Percentiles rank a stretch among this genome's conserved stretches.
Evolutionary conservation across 2,113 vertebrate species (phyloP).

Genomic region (Mesocricetus auratus): DNA sequence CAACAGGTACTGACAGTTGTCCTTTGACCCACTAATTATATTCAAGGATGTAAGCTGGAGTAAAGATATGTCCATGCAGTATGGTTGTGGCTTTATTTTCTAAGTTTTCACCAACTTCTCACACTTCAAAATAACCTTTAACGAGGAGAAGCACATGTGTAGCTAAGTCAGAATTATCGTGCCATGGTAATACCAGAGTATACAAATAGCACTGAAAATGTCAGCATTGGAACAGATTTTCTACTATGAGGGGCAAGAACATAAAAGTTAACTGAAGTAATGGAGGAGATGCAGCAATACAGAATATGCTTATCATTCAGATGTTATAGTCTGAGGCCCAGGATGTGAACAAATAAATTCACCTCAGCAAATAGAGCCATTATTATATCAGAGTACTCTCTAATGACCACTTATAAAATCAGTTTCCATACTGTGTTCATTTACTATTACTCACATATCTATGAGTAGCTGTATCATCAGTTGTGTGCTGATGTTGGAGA

Average conservation of each 20-base stretch:
- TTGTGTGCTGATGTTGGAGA: not conserved
- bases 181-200: conserved; percentile 75
- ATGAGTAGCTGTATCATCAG: not conserved
- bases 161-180: conserved; percentile 77
- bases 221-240: conserved; percentile 71
- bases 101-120: conserved; percentile 69
- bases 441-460: not conserved
- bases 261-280: conserved; percentile 60
- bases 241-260: conserved; percentile 63
- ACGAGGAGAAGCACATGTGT: conserved; percentile 73
- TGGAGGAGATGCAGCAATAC: not conserved
- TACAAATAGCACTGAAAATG: conserved; percentile 82
- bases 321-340: not conserved
- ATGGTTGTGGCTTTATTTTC: conserved; percentile 69
- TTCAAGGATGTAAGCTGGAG: not conserved
- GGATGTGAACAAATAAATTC: conserved; percentile 6
- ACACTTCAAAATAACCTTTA: conserved; percentile 79
- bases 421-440: not conserved
- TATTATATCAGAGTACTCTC: not conserved
- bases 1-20: not conserved
- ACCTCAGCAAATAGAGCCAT: not conserved
- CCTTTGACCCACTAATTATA: not conserved
- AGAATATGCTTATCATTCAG: not conserved
- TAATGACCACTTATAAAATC: not conserved
- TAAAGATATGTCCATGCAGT: not conserved